These are phyloP conservation scores for Perizoma flavofasciatum DNA, from an alignment of 2,888 invertebrate genomes.

Conservation along the genomic window DNA sequence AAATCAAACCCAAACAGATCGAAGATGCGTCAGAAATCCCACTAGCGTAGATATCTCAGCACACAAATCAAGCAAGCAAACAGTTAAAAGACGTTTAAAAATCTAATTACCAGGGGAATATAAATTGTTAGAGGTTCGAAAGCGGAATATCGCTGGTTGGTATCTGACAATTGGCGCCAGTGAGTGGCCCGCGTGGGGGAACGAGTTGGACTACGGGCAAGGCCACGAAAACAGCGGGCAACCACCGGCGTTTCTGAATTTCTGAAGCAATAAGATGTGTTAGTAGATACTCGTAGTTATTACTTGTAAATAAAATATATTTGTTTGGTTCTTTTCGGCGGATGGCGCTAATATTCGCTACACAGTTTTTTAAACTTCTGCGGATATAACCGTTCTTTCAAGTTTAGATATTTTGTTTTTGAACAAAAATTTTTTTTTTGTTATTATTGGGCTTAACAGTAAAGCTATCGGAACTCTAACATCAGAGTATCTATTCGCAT, in stretches of 20 bases:
- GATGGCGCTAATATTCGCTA: no score
- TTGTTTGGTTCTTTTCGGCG: no score
- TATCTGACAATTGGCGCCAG: conserved; percentile 60
- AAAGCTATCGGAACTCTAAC: neutral
- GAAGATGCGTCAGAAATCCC: conserved; percentile 14
- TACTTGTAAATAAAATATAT: no score
- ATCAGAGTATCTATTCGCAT: no score
- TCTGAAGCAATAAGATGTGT: conserved; percentile 14
- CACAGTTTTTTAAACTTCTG: no score
- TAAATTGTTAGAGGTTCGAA: conserved; percentile 47
- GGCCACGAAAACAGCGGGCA: conserved; percentile 39
- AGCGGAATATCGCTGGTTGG: conserved; percentile 46
- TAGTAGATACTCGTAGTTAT: no score
- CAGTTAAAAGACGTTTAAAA: conserved; percentile 47
- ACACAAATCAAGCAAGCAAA: conserved; percentile 37
- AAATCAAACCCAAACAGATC: conserved; percentile 17
- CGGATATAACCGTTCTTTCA: no score
- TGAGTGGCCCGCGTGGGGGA: conserved; percentile 62
- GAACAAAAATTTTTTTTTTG: no score
- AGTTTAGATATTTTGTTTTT: no score
- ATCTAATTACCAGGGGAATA: conserved; percentile 49
- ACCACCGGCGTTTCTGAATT: conserved; percentile 11
- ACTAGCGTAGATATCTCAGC: conserved; percentile 23
- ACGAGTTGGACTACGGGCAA: conserved; percentile 58
- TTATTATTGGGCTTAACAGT: neutral